A percentile compares a stretch with the other conserved stretches of the same genome.
phyloP scores from a whole-genome alignment of 2,113 vertebrate genomes.

The Suncus etruscus region DNA sequence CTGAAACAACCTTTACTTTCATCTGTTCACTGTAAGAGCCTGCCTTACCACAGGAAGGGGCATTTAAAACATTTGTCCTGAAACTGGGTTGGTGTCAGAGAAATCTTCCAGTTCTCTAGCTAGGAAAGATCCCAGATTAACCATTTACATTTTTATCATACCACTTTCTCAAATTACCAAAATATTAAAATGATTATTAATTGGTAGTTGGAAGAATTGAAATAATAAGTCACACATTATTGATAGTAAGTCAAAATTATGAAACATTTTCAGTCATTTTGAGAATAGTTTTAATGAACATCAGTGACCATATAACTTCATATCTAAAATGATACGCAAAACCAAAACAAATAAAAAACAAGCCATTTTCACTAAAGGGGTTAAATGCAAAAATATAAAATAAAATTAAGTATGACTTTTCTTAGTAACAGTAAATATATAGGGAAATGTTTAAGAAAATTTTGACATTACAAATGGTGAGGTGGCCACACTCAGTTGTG shows the following conservation, averaged over 20 bases:
- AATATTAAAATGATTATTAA: constrained; percentile 46
- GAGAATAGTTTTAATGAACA: constrained; percentile 28
- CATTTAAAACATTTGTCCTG: constrained; percentile 1
- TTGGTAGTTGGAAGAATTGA: background rate
- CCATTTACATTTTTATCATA: constrained; percentile 14
- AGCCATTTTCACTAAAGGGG: constrained; percentile 29
- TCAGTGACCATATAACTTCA: background rate
- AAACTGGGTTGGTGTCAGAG: background rate
- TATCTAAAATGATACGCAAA: constrained; percentile 39
- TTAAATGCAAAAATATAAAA: background rate
- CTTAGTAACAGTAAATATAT: background rate
- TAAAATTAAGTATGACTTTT: background rate
- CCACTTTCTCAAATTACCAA: constrained; percentile 39
- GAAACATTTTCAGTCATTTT: background rate
- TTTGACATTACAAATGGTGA: background rate
- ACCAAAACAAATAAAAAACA: background rate
- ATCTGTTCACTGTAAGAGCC: background rate
- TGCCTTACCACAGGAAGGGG: background rate
- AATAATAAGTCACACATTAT: background rate
- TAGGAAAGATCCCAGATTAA: background rate
- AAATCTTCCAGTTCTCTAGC: background rate
- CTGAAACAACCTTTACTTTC: background rate
- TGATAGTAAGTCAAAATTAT: constrained; percentile 38
- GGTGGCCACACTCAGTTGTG: too few relatives aligned
- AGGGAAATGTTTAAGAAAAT: constrained; percentile 10